These are phyloP conservation scores for Sinotaia quadrata DNA, from an alignment of 2,888 invertebrate genomes.

Conservation along the genomic window DNA sequence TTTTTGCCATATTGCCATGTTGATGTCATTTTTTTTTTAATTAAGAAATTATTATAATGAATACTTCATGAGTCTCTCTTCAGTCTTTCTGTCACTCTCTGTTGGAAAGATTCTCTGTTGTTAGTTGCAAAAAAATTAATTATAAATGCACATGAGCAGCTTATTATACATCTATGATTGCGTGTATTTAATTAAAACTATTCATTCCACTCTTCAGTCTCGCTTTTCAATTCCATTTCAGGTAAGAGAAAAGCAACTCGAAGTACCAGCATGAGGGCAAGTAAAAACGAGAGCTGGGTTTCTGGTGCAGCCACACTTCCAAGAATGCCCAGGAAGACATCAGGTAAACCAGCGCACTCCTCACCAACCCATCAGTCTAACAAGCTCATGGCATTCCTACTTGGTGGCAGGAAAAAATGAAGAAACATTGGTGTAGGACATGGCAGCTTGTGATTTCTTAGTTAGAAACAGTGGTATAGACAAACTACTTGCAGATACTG, in stretches of 20 bases:
- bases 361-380: slow-evolving; percentile 28
- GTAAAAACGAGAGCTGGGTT: slow-evolving; percentile 9
- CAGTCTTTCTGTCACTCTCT: not conserved
- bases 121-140: not conserved
- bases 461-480: no score
- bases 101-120: not conserved
- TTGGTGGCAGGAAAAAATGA: slow-evolving; percentile 33
- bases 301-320: slow-evolving; percentile 22
- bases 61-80: not conserved
- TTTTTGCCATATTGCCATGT: no score
- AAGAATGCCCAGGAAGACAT: slow-evolving; percentile 18
- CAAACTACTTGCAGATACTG: no score
- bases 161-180: not conserved
- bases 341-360: not conserved
- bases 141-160: not conserved
- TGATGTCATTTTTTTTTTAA: not conserved
- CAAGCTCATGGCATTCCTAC: slow-evolving; percentile 32
- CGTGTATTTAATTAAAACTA: not conserved
- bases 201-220: not conserved
- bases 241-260: slow-evolving; percentile 31
- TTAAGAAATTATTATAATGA: not conserved
- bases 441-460: no score
- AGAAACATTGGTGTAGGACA: no score
- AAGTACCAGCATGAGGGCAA: slow-evolving; percentile 23
- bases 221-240: no score